Evolutionary conservation across 2,113 vertebrate genomes (phyloP).

Genomic region (Lasiurus borealis): DNA sequence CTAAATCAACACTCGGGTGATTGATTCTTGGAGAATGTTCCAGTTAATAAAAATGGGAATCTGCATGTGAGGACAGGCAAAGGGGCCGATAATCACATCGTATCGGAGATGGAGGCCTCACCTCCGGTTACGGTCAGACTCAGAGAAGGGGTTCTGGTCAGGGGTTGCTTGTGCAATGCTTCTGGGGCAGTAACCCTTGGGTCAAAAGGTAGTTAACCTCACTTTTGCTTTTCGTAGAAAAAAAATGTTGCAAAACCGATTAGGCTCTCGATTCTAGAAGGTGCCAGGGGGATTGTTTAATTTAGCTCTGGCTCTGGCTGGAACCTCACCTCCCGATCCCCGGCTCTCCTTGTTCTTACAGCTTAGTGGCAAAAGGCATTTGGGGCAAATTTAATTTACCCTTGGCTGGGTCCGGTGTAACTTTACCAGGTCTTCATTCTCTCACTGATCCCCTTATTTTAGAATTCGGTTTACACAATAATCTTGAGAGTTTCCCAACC

Average conservation of each 20-base stretch:
- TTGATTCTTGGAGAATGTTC: not conserved
- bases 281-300: not conserved
- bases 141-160: not conserved
- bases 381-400: not conserved
- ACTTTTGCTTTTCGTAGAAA: slow-evolving; percentile 45
- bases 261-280: not conserved
- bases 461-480: not conserved
- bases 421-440: not conserved
- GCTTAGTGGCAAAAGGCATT: not conserved
- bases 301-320: not conserved
- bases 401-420: not conserved
- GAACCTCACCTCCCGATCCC: not conserved
- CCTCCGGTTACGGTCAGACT: not conserved
- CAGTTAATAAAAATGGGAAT: not conserved
- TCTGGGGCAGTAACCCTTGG: not conserved
- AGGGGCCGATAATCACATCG: not conserved
- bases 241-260: not conserved
- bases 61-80: not conserved
- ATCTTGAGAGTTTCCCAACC: not conserved
- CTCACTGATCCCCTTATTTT: not conserved
- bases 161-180: not conserved
- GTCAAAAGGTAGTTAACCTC: not conserved
- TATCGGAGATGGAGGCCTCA: not conserved
- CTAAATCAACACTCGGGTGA: not conserved
- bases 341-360: not conserved